Conservation (phyloP, 2,888 invertebrate genomes). For the Troglohyphantes excavatus region DNA sequence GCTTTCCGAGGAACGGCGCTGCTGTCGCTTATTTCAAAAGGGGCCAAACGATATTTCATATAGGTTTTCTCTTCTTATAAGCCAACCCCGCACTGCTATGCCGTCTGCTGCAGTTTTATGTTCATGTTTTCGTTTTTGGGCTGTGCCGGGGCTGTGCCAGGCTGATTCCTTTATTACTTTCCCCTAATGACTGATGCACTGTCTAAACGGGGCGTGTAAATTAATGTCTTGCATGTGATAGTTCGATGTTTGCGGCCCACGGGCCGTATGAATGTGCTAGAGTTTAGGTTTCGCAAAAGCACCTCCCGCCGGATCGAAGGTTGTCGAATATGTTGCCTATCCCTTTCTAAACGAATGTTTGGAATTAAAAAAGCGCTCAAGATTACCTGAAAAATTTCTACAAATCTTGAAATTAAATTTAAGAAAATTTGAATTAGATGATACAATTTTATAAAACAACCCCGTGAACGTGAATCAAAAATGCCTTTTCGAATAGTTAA, state of each 20-base stretch:
- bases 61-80: slow-evolving; percentile 19
- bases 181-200: slow-evolving; percentile 29
- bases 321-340: slow-evolving; percentile 29
- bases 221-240: background rate
- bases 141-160: background rate
- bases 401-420: too few relatives aligned
- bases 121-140: slow-evolving; percentile 1
- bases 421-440: too few relatives aligned
- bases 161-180: background rate
- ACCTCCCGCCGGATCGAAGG: slow-evolving; percentile 68
- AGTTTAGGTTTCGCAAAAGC: slow-evolving; percentile 59
- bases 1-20: slow-evolving; percentile 63
- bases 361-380: too few relatives aligned
- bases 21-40: slow-evolving; percentile 44
- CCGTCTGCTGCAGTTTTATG: background rate
- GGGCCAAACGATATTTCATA: slow-evolving; percentile 58
- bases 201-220: slow-evolving; percentile 26
- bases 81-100: slow-evolving; percentile 3
- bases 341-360: background rate
- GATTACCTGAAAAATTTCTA: too few relatives aligned
- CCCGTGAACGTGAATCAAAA: too few relatives aligned
- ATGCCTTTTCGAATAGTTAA: too few relatives aligned
- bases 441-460: too few relatives aligned
- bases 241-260: slow-evolving; percentile 1
- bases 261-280: slow-evolving; percentile 2